Base-by-base conservation (phyloP, 2,888 invertebrate species). In the Sipha maydis region DNA sequence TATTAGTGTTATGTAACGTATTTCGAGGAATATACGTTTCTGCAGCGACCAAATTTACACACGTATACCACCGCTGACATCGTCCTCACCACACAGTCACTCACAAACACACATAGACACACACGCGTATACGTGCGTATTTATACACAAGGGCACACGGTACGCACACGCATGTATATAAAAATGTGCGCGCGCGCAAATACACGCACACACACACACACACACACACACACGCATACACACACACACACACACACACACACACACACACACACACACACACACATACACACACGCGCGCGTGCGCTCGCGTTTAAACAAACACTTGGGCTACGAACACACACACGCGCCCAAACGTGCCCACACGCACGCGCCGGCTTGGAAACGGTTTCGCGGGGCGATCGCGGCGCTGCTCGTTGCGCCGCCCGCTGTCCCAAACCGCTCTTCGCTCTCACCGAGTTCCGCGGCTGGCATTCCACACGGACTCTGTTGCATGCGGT, bases 401-500 rank as follows among this genome's bases (percentile, higher is more conserved):
- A 76, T 38, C 28, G 75, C 75, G 80, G 80, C 83, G 76, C 56
- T 76, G 84, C 75, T 75, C 38, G 34, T 75, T n/a, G n/a, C 25
- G 83, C 54, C 11, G 25, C 56, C 56, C 54, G 73, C 75, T 82
- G 21, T 41, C 21, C 28, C 1, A 48, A 69, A 82, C 28, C 69
- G 69, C 69, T 82, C 69, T 69, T 82, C 67, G 19, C 82, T 71
- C 82, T 76, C 84, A 17, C 41, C 28, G n/a, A 21, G 56, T 76
- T 41, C 41, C 84, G 61, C 48, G 82, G 80, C 41, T 56, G 76
- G 61, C 76, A 85, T 76, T 61, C 76, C 84, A 17, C 25, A 61
- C 75, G 56, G 84, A 85, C 84, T 85, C 84, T 85, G 84, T 85
- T 85, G 84, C 84, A 85, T 67, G 84, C 61, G 84, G 76, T 85